Base-by-base conservation (phyloP, 2,113 vertebrate species). In the Salvator merianae region DNA sequence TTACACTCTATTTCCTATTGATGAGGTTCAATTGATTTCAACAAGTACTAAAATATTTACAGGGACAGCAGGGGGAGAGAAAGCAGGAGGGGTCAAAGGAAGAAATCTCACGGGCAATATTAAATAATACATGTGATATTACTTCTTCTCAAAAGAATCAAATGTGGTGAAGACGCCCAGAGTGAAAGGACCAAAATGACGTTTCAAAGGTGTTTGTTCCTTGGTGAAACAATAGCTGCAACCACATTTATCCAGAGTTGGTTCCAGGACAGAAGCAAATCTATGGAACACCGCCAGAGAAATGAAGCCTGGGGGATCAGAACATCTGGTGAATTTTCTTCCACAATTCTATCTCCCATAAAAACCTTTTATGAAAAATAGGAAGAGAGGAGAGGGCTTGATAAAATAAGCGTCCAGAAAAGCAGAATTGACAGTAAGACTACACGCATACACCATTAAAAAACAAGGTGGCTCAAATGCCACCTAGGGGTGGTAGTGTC, bases 21-120 rank as follows among this genome's bases (percentile, higher is more conserved):
- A 97, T 97, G 97, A 96, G 94, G 92, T 91, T 82, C 93, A 93
- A 98, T 97, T 96, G 97, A 98, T 98, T 97, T 95, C 91, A 90
- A 89, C 1, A 81, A 93, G 94, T 95, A 91, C 94, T 96, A 93
- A 96, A 97, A 96, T 95, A 95, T 96, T 96, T 96, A 94, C 91
- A 87, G 89, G 83, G 81, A 87, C 86, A 78, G 70, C 85, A 82
- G 82, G 1, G 22, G 84, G 38, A 43, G 86, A 86, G 0, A n/a
- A 34, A 55, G 73, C 74, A 84, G 66, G n/a, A 28, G 89, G 85
- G 53, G 5, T 91, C 90, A 88, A 1, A 1, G 50, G 34, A 69
- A 85, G 81, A 81, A 85, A 82, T 84, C 92, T 88, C 87, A 38
- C 83, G 53, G 47, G 40, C 0, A 82, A 72, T 47, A 65, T 70